These are phyloP conservation scores for Crocidura indochinensis DNA, from an alignment of 2,797 vertebrate species.

Conservation along the genomic window DNA sequence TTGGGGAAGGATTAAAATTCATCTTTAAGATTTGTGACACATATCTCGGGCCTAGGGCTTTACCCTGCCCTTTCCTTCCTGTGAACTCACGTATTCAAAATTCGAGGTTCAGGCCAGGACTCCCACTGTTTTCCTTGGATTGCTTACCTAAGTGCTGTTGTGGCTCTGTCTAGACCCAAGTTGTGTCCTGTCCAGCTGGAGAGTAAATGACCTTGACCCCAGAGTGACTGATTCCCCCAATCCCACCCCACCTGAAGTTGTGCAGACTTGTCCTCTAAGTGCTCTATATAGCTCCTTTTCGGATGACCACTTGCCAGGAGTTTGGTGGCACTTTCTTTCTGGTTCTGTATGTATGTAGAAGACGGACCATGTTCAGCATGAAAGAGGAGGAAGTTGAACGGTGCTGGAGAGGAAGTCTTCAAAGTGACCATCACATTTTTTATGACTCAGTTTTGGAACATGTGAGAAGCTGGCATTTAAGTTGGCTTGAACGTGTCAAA, in stretches of 20 bases:
- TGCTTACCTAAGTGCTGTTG: constrained; percentile 65
- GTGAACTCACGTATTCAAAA: not conserved
- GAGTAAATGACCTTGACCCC: constrained; percentile 49
- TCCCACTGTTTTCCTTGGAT: constrained; percentile 23
- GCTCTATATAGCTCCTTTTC: constrained; percentile 34
- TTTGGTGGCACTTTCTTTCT: not conserved
- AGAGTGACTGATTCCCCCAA: constrained; percentile 69
- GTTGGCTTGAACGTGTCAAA: not conserved
- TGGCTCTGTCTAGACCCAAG: constrained; percentile 57
- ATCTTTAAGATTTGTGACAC: constrained; percentile 16
- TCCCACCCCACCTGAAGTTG: not conserved
- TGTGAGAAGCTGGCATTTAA: not conserved
- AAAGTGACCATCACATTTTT: not conserved
- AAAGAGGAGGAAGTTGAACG: not conserved
- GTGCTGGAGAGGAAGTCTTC: not conserved
- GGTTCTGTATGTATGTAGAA: constrained; percentile 22
- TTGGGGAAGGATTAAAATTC: constrained; percentile 11
- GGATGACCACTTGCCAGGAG: constrained; percentile 54
- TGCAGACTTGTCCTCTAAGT: constrained; percentile 63
- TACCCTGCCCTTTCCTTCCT: constrained; percentile 26
- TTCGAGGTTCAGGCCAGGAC: constrained; percentile 45
- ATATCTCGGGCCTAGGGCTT: not conserved
- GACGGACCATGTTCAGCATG: not conserved
- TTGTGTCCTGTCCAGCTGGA: constrained; percentile 62
- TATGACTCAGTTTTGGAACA: not conserved